Evolutionary conservation across 2,113 vertebrate species (phyloP).

Genomic region (Vulpes ferrilata): DNA sequence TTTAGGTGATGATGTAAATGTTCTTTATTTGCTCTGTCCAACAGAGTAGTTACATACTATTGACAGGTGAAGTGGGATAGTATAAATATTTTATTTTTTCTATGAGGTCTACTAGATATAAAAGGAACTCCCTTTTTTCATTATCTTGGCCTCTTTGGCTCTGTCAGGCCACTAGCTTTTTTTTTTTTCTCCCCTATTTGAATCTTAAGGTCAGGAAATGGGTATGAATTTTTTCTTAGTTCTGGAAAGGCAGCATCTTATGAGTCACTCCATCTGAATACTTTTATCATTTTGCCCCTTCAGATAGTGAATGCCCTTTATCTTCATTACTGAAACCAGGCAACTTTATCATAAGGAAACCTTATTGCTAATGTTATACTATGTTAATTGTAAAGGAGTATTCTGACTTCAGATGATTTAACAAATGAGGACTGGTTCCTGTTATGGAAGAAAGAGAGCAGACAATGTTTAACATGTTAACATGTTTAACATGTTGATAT

Average conservation of each 20-base stretch:
- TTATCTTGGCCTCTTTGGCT: background rate
- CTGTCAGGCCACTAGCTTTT: background rate
- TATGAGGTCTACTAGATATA: background rate
- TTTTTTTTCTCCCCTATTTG: background rate
- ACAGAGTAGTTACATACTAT: background rate
- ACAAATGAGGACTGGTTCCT: background rate
- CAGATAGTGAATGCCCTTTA: background rate
- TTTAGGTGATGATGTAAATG: background rate
- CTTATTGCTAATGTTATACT: background rate
- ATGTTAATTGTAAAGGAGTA: background rate
- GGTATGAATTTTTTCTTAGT: background rate
- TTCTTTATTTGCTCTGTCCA: background rate
- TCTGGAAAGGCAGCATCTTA: background rate
- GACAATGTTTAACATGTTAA: background rate
- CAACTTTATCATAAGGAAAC: background rate
- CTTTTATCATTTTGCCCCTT: background rate
- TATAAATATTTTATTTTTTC: slow-evolving; percentile 54
- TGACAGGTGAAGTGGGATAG: background rate
- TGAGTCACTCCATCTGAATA: background rate
- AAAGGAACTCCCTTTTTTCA: background rate
- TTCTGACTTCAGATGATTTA: background rate
- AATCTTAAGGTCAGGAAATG: background rate
- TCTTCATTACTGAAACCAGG: slow-evolving; percentile 3
- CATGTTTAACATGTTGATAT: background rate
- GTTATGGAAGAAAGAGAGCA: background rate